A percentile compares a stretch with the other conserved stretches of the same genome.
phyloP scores from a whole-genome alignment of 1,140 invertebrate species.

The Trichomalopsis sarcophagae region DNA sequence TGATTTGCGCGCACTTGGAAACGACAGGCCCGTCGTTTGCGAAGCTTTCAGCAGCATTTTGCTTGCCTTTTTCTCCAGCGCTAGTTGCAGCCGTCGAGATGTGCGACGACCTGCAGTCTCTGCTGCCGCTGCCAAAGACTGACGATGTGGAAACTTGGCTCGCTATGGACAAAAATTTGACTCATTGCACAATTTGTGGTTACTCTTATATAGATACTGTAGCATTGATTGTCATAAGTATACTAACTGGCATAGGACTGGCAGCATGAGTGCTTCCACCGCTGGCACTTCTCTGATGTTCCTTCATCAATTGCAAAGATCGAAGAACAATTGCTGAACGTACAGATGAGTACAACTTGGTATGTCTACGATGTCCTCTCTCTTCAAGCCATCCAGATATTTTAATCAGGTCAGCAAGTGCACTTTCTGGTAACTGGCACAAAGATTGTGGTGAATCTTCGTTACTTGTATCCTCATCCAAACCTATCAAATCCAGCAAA shows the following conservation, averaged over 20 bases:
- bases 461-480: slow-evolving; percentile 85
- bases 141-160: slow-evolving; percentile 75
- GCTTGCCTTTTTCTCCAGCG: slow-evolving; percentile 90
- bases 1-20: slow-evolving; percentile 70
- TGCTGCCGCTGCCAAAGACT: slow-evolving; percentile 66
- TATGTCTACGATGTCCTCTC: slow-evolving; percentile 85
- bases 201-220: neutral
- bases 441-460: slow-evolving; percentile 72
- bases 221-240: neutral
- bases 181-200: neutral
- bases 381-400: slow-evolving; percentile 92
- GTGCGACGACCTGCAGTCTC: slow-evolving; percentile 72
- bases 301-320: slow-evolving; percentile 85
- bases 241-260: slow-evolving; percentile 73
- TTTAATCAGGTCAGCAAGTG: slow-evolving; percentile 82
- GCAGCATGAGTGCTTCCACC: slow-evolving; percentile 78
- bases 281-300: slow-evolving; percentile 87
- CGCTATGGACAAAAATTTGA: slow-evolving; percentile 63
- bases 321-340: slow-evolving; percentile 85
- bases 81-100: slow-evolving; percentile 75
- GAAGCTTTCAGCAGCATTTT: slow-evolving; percentile 90
- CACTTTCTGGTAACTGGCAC: slow-evolving; percentile 79
- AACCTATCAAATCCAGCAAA: slow-evolving; percentile 88
- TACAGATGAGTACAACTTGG: slow-evolving; percentile 86
- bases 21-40: slow-evolving; percentile 77